Conservation (phyloP, 2,888 invertebrate species). For the Agonopterix arenella region DNA sequence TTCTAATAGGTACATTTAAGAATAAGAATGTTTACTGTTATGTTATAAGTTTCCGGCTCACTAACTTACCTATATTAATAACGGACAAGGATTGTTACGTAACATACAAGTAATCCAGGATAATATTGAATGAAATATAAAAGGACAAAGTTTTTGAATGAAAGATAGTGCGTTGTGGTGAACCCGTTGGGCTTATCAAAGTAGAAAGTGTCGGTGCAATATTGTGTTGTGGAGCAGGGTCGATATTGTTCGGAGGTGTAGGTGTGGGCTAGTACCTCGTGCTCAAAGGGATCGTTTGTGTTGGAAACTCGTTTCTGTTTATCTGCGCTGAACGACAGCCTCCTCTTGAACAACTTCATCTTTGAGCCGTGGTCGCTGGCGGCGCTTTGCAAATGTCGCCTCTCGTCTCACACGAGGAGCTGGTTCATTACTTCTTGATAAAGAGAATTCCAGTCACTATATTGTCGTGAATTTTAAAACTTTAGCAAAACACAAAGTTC, state of each 20-base stretch:
- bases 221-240: conserved; percentile 3
- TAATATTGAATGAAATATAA: background rate
- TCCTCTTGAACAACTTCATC: conserved; percentile 74
- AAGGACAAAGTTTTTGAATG: background rate
- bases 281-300: conserved; percentile 66
- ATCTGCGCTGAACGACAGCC: conserved; percentile 68
- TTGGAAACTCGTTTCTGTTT: conserved; percentile 66
- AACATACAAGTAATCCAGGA: background rate
- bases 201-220: conserved; percentile 9
- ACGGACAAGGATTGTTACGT: conserved; percentile 4
- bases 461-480: conserved; percentile 7
- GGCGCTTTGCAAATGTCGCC: conserved; percentile 36
- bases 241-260: conserved; percentile 10
- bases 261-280: conserved; percentile 53
- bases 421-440: conserved; percentile 31
- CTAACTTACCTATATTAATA: conserved; percentile 1
- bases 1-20: conserved; percentile 1
- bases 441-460: conserved; percentile 12
- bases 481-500: conserved; percentile 11
- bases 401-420: conserved; percentile 29
- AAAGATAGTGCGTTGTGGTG: background rate
- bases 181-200: background rate
- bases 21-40: conserved; percentile 1
- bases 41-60: conserved; percentile 10
- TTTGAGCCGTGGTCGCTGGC: conserved; percentile 31